These are phyloP conservation scores for Monarcha castaneiventris DNA, from an alignment of 2,113 vertebrate species.

Conservation along the genomic window DNA sequence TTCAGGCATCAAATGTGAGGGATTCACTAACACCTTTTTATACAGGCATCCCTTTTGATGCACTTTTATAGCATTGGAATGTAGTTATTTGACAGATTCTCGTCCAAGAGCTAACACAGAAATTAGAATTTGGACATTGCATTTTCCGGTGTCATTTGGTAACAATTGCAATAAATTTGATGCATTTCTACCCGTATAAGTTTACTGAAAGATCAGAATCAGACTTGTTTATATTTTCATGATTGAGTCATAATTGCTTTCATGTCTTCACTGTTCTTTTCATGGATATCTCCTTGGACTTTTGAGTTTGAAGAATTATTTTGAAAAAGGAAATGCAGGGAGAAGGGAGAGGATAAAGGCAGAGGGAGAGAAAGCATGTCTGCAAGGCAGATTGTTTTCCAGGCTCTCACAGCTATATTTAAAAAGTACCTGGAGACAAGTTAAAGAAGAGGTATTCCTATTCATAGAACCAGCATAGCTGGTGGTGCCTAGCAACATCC, in stretches of 20 bases:
- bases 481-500: neutral
- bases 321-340: neutral
- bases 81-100: neutral
- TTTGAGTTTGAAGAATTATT: neutral
- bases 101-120: neutral
- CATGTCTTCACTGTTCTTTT: neutral
- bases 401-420: neutral
- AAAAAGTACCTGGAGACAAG: slow-evolving; percentile 22
- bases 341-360: neutral
- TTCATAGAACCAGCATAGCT: neutral
- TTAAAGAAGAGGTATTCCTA: neutral
- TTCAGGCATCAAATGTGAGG: neutral
- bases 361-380: neutral
- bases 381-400: neutral
- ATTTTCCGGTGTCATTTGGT: neutral
- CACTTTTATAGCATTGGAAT: neutral
- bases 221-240: slow-evolving; percentile 2
- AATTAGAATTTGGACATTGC: neutral
- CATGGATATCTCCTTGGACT: neutral
- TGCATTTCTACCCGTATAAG: neutral
- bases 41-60: neutral
- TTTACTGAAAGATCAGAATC: slow-evolving; percentile 16
- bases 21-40: neutral
- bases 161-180: neutral
- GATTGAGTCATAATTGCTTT: slow-evolving; percentile 14